phyloP scores from a whole-genome alignment of 2,888 invertebrate genomes.

The Lasius fuliginosus region DNA sequence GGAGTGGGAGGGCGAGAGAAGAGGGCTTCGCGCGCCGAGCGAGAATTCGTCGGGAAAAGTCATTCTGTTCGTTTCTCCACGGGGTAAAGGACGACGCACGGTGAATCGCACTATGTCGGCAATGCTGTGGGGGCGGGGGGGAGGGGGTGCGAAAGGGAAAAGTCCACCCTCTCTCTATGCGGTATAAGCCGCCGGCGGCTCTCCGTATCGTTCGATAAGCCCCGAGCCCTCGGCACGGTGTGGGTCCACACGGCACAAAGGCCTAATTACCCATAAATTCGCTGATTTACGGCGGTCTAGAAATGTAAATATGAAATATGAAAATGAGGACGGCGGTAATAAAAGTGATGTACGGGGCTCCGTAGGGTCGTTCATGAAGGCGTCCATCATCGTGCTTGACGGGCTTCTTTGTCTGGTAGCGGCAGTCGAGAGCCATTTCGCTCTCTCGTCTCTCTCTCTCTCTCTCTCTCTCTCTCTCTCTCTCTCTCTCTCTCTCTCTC shows the following conservation, averaged over 20 bases:
- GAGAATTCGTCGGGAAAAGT: slow-evolving; percentile 56
- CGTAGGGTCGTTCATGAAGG: slow-evolving; percentile 87
- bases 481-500: slow-evolving; percentile 5
- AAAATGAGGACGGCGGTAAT: slow-evolving; percentile 86
- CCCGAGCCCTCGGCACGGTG: slow-evolving; percentile 59
- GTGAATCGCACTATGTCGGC: slow-evolving; percentile 9
- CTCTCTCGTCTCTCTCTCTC: slow-evolving; percentile 57
- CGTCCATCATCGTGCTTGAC: slow-evolving; percentile 86
- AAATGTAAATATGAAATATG: slow-evolving; percentile 86
- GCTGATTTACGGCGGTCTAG: slow-evolving; percentile 85
- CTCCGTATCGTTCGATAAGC: slow-evolving; percentile 79
- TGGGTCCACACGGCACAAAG: slow-evolving; percentile 81
- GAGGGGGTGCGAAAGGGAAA: slow-evolving; percentile 50
- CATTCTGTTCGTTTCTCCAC: slow-evolving; percentile 54
- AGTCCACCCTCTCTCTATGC: slow-evolving; percentile 51
- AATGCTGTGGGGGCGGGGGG: not conserved
- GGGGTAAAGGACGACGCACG: slow-evolving; percentile 21
- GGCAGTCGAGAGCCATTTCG: slow-evolving; percentile 78
- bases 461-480: slow-evolving; percentile 43
- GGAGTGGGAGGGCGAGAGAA: slow-evolving; percentile 19
- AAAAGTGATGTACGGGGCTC: slow-evolving; percentile 87
- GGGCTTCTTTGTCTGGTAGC: slow-evolving; percentile 84
- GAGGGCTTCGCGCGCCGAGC: not conserved
- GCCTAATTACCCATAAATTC: slow-evolving; percentile 86
- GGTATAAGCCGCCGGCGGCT: slow-evolving; percentile 48